Evolutionary conservation across 2,888 invertebrate genomes (phyloP), one percentile per base, ranked within the genome.

Genomic region (Caenorhabditis sulstoni): DNA sequence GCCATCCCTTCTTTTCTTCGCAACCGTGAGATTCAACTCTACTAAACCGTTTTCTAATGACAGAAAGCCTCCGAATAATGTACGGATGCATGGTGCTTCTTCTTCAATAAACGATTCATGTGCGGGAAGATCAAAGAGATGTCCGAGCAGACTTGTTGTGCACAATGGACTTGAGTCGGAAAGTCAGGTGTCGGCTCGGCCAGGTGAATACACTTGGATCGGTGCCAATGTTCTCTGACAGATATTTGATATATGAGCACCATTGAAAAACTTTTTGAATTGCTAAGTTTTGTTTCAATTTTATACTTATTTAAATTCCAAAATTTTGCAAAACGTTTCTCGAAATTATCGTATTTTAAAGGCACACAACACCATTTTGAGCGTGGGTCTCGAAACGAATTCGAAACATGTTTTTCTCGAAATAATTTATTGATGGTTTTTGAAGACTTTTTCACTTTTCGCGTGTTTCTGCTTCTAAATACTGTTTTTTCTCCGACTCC

Each of bases 1-100:
- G 70, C 70, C 70, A 71, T 55, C 52, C 37, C 59, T 49, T 9
- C 44, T 44, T 49, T 57, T 49, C 23, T 58, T 37, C 47, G 47
- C 49, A 49, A 49, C 57, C 49, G 20, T 29, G 23, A 37, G 50
- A 22, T 11, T 50, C 8, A 8, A 41, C 16, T 41, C 39, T 5
- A 16, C 20, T 49, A 14, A 37, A 22, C 14, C 35, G 29, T 37
- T 35, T 18, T 52, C 50, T 62, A 49, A 49, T 62, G 49, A 64
- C 29, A 45, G 55, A 66, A 12, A 23, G 44, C 22, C 16, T 20
- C 22, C 7, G 14, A 39, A 50, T 52, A 39, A 18, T n/a, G 50
- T n/a, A 39, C 39, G 50, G 37, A 22, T 62, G 29, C 29, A 29
- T 29, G 29, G 29, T 29, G 29, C 29, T 29, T 29, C 29, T 29